Evolutionary conservation across 2,888 invertebrate genomes (phyloP), one percentile per base, ranked within the genome.

Genomic region (Hemaris fuciformis): DNA sequence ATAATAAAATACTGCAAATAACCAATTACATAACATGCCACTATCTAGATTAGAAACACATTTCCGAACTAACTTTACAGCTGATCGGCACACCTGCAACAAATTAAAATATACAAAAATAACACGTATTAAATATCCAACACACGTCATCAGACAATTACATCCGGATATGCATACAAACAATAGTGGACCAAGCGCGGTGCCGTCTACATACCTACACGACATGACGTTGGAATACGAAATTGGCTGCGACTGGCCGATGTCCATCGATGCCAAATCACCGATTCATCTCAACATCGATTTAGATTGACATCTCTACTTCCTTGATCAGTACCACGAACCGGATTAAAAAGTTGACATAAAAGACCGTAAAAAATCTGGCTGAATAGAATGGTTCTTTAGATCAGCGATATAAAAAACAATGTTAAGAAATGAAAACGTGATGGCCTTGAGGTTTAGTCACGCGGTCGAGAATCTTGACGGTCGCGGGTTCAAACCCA

Each of bases 241-340:
- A 53, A 53, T 53, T 53, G 53, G 53, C 74, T 73, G 66, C 69
- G 64, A 69, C 70, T 68, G 70, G 67, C 70, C 72, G 70, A 74
- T 72, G 68, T 63, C 68, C 66, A 61, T 66, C 72, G 71, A 71
- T 78, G 77, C 80, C 80, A 79, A 78, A 76, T 72, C 66, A 64
- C 64, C 60, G 65, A 77, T 72, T 69, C 69, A 63, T 59, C 67
- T 68, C 66, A 60, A 62, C 65, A 74, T 74, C 65, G 66, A 76
- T 65, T 80, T 77, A 79, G 78, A 78, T 62, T 63, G 27, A 57
- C 59, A 67, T 64, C 71, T 68, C 63, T 69, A 77, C 79, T 79
- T 80, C 81, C 79, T 70, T 68, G 65, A 71, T 69, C 61, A 48
- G 57, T 66, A 43, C 43, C 7, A 48, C 5, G 48, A 10, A 31